phyloP scores from a whole-genome alignment of 2,113 vertebrate species.

The Datnioides undecimradiatus region DNA sequence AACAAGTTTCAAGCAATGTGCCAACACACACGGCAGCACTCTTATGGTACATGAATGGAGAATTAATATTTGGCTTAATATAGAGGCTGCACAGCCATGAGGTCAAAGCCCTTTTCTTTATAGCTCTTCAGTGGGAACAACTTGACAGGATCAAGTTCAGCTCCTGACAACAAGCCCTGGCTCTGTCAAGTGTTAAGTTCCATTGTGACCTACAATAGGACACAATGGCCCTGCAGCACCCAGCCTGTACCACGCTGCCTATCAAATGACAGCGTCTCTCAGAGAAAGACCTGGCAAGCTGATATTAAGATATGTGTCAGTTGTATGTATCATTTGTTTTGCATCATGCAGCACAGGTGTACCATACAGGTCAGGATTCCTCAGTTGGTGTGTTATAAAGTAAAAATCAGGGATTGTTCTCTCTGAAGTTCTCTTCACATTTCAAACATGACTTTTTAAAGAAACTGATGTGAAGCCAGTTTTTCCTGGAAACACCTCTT shows the following conservation, averaged over 20 bases:
- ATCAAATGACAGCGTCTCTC: conserved; percentile 71
- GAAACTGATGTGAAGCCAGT: background rate
- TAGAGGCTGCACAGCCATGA: conserved; percentile 56
- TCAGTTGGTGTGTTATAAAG: background rate
- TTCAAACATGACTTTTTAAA: no score
- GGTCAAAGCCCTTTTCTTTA: conserved; percentile 79
- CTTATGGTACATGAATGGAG: conserved; percentile 1
- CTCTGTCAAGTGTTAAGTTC: conserved; percentile 86
- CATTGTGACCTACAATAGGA: conserved; percentile 82
- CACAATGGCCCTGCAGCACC: conserved; percentile 78
- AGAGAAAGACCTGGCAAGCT: conserved; percentile 54
- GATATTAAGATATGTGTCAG: conserved; percentile 56
- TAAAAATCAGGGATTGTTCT: background rate
- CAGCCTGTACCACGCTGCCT: conserved; percentile 51
- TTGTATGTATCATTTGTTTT: background rate
- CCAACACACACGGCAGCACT: background rate
- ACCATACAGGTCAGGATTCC: background rate
- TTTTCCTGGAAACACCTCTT: background rate
- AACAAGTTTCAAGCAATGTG: conserved; percentile 36
- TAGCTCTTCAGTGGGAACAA: conserved; percentile 77
- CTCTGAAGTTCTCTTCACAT: no score
- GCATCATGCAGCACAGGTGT: background rate
- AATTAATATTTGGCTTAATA: conserved; percentile 57
- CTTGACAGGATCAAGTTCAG: conserved; percentile 84
- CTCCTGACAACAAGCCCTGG: conserved; percentile 80